Evolutionary conservation across 2,888 invertebrate species (phyloP), one percentile per base, ranked within the genome.

Genomic region (Apocheima hispidaria): DNA sequence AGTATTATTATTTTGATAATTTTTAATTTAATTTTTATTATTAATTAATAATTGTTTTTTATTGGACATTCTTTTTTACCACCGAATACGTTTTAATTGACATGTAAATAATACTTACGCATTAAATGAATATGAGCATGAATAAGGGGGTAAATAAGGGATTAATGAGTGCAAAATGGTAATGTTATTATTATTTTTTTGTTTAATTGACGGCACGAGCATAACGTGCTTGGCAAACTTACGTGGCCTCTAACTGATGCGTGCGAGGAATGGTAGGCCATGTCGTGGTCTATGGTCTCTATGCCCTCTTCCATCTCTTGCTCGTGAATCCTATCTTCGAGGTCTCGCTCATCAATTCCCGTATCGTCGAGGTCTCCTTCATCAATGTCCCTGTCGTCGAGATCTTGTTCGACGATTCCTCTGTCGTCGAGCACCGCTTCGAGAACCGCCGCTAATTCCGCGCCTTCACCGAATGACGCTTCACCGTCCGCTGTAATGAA

Each of bases 361-460:
- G n/a, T n/a, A n/a, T 62, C 63, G 83, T 89, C 94, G 73, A 69
- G 48, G 1, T 51, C 61, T 4, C 41, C 48, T 26, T 67, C 66
- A 43, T 55, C 66, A 4, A 69, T 38, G 10, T 56, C 83, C 79
- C 69, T 83, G 78, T 44, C 81, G 70, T 63, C 81, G 1, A 67
- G 40, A 18, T 52, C 75, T 63, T 82, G 92, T 81, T 95, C 63
- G 33, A 60, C 60, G 72, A 94, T 35, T 53, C 54, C 26, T 54
- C 54, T 54, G 33, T 65, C 64, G 74, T 95, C 95, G 71, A 95
- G 75, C 60, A 94, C 92, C 21, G 95, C 95, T 77, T 95, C 95
- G 51, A 98, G 87, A 7, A 97, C 98, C 62, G 97, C 95, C 81
- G 98, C 97, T 73, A 98, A 87, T 83, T 98, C 98, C 70, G 98